Conservation (phyloP, 2,113 vertebrate genomes). For the Oplegnathus fasciatus region DNA sequence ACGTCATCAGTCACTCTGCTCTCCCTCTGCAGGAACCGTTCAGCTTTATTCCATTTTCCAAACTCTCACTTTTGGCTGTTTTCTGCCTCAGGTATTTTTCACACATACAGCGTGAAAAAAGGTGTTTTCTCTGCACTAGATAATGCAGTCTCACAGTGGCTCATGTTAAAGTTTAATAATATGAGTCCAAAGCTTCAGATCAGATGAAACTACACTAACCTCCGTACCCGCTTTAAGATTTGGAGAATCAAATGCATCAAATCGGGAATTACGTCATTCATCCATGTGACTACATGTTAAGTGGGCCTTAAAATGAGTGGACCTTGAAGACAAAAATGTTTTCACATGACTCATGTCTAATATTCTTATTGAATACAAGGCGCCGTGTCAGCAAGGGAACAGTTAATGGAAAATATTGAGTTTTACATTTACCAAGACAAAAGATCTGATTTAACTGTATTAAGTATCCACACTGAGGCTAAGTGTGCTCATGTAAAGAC, state of each 20-base stretch:
- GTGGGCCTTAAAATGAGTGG: neutral
- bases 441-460: neutral
- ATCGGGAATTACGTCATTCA: neutral
- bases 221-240: neutral
- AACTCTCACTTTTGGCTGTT: conserved; percentile 35
- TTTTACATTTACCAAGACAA: neutral
- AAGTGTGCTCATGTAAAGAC: neutral
- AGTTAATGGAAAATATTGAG: neutral
- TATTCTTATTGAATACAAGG: neutral
- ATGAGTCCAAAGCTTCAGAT: neutral
- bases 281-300: neutral
- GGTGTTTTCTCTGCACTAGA: conserved; percentile 11
- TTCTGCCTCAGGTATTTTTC: conserved; percentile 9
- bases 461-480: neutral
- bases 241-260: neutral
- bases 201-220: neutral
- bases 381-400: neutral
- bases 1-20: conserved; percentile 75
- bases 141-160: conserved; percentile 3
- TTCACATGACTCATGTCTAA: no score
- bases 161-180: conserved; percentile 16
- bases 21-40: conserved; percentile 16
- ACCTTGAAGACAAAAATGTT: no score
- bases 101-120: neutral
- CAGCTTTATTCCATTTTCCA: conserved; percentile 51